Base-by-base conservation (phyloP, 2,888 invertebrate genomes). In the Drosophila gaucha region DNA sequence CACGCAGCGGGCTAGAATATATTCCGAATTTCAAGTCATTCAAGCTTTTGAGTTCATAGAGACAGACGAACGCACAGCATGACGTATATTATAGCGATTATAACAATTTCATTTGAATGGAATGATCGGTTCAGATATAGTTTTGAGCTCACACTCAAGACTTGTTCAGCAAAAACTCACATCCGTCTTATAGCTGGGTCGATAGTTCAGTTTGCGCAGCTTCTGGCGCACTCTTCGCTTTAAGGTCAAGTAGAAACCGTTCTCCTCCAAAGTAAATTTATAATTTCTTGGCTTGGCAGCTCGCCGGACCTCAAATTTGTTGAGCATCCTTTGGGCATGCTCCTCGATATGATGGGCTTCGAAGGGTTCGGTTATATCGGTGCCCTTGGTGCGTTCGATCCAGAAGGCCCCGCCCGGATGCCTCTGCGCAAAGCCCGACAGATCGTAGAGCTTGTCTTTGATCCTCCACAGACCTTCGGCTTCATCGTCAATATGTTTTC, bases 341-440 rank as follows among this genome's bases (percentile, higher is more conserved):
- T 92, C 92, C 12, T 93, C 93, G 16, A 96, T 88, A 89, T 96
- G 96, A 89, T 96, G 95, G 0, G 93, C 91, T 92, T 96, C 95
- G 83, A 96, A 96, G 10, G 95, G 94, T 91, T 96, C 96, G 0
- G 96, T 96, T 57, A 96, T 95, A 78, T 96, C 96, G 6, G 95
- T 95, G 2, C 96, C 96, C 93, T 94, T 94, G 3, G 95, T 94
- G 14, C 94, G 88, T 54, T 92, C 91, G 24, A 96, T 89, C 96
- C 96, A 97, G 85, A 95, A 95, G 1, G 93, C 90, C 1, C 98
- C 97, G 39, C 97, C 97, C 1, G 98, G 98, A 93, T 99, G 98
- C 31, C 92, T 93, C 1, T 94, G 89, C 0, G 96, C 92, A 90
- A 97, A 99, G 26, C 93, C 93, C 0, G 94, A 94, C 33, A 99